Base-by-base conservation (phyloP, 2,797 vertebrate genomes). In the Sciaenops ocellatus region DNA sequence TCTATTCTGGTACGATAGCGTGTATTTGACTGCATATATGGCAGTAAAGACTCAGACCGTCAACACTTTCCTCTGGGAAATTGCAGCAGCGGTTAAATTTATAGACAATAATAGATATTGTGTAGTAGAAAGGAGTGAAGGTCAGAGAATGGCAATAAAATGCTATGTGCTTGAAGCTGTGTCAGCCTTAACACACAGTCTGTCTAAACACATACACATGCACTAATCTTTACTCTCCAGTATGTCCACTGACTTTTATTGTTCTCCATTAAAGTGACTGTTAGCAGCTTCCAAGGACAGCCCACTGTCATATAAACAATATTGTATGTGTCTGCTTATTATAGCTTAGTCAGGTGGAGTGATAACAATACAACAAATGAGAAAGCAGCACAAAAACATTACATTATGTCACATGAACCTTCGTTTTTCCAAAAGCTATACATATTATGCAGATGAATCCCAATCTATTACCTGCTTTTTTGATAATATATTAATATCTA, bases 261-360 rank as follows among this genome's bases (percentile, higher is more conserved):
- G 84, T 78, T 79, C n/a, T 42, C 38, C 54, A 76, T 87, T 84
- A 83, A 90, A 88, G 84, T 68, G 83, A 86, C 82, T 85, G 78
- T 77, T 71, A 79, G 47, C 78, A 87, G 82, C 78, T 89, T 82
- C 34, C 87, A 90, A 88, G 83, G 87, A 86, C 78, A 24, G 44
- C 80, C 72, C 73, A 51, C 63, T 85, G 82, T 80, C 78, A 59
- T 82, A 78, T 78, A 44, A 76, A 86, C 42, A 66, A 38, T 44
- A 13, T 18, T 46, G 51, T 73, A 34, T 56, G 34, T 42, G 76
- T 55, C 15, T 70, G 51, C 59, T 60, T 75, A 74, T 88, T 76
- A 73, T 59, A 54, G 20, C 28, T 68, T 48, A 69, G 24, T 28
- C 26, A 24, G 63, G 38, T 60, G 10, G 42, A 30, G 17, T 1